Percentiles rank a stretch among this genome's conserved stretches.
Evolutionary conservation across 2,797 vertebrate genomes (phyloP).

Genomic region (Bradypodion pumilum): DNA sequence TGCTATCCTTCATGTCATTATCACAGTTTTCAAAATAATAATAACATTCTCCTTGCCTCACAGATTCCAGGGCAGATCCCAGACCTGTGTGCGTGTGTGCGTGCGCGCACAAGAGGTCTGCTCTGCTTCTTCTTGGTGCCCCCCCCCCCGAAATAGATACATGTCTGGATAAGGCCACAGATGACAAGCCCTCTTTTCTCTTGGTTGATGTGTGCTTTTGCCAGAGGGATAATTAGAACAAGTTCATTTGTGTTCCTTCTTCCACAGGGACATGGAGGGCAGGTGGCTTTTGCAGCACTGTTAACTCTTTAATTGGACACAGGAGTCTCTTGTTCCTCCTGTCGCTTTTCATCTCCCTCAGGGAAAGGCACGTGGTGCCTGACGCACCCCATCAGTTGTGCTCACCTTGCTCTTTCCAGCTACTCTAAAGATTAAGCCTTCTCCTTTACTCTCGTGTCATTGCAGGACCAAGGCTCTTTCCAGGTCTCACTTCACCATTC

Average conservation of each 20-base stretch:
- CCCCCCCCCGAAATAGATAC: neutral
- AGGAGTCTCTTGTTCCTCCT: conserved; percentile 56
- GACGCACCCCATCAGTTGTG: neutral
- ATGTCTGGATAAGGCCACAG: conserved; percentile 1
- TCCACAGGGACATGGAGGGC: conserved; percentile 47
- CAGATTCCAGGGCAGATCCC: neutral
- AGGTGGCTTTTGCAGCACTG: conserved; percentile 56
- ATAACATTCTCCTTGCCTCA: neutral
- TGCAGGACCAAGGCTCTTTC: neutral
- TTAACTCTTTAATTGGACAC: conserved; percentile 71
- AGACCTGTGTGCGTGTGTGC: too few species aligned
- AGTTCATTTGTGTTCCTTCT: conserved; percentile 67
- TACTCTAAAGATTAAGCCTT: neutral
- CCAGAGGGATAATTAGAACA: conserved; percentile 66
- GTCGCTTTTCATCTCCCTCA: conserved; percentile 21
- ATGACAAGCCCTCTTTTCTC: conserved; percentile 26
- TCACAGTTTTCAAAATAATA: neutral
- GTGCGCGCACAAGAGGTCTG: neutral
- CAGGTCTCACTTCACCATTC: neutral
- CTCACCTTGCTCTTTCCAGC: neutral
- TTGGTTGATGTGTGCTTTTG: conserved; percentile 24
- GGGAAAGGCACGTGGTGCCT: neutral
- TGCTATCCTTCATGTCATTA: neutral
- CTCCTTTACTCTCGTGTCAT: neutral
- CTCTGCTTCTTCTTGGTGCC: neutral